phyloP scores from a whole-genome alignment of 2,888 invertebrate genomes.

The Pseudococcus viburni region DNA sequence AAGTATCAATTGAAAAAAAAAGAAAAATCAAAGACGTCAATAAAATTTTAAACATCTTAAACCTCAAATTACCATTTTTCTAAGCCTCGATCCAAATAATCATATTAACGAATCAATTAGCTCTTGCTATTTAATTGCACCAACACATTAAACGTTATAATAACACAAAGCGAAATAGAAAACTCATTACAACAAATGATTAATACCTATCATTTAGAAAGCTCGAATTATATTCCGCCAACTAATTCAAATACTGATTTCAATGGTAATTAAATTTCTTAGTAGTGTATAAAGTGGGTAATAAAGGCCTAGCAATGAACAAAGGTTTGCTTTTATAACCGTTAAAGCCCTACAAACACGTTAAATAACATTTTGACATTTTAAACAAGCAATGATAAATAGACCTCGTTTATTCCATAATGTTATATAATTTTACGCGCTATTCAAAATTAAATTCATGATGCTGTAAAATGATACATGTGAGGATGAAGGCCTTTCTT shows the following conservation, averaged over 20 bases:
- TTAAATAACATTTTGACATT: constrained; percentile 53
- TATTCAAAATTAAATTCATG: constrained; percentile 35
- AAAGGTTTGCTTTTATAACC: constrained; percentile 30
- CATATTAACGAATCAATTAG: background rate
- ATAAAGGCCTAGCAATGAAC: constrained; percentile 41
- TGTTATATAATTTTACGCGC: constrained; percentile 21
- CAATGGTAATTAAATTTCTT: constrained; percentile 50
- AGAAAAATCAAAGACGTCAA: too few species aligned
- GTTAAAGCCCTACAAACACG: constrained; percentile 27
- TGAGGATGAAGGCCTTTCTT: background rate
- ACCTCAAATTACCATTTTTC: background rate
- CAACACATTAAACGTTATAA: constrained; percentile 16
- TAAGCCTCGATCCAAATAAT: background rate
- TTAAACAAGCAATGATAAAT: constrained; percentile 47
- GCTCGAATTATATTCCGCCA: constrained; percentile 38
- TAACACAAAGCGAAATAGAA: background rate
- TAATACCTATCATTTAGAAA: constrained; percentile 26
- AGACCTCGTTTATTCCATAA: constrained; percentile 37
- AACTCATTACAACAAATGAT: constrained; percentile 27
- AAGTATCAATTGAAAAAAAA: too few species aligned
- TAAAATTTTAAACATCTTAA: background rate
- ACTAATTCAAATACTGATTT: constrained; percentile 51
- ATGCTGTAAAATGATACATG: constrained; percentile 1
- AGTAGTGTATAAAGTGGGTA: constrained; percentile 1
- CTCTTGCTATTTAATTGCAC: background rate